A percentile compares a stretch with the other conserved stretches of the same genome.
phyloP scores from a whole-genome alignment of 2,797 vertebrate species.

The Morus bassanus region DNA sequence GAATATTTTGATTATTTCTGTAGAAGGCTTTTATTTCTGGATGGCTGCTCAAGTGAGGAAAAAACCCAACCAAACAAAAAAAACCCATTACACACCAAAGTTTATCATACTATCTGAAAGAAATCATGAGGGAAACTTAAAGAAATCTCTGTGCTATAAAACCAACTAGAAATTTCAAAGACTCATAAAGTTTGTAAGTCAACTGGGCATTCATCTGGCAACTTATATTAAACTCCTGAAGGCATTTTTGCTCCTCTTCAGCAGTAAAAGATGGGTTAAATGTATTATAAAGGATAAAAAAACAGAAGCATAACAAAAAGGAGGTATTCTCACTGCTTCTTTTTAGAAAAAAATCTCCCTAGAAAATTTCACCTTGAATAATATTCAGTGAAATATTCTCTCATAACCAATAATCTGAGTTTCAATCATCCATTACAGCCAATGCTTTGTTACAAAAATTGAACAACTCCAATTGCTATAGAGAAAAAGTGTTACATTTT shows the following conservation, averaged over 20 bases:
- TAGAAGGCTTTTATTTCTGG: conserved; percentile 2
- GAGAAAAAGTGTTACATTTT: not conserved
- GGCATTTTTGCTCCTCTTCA: conserved; percentile 4
- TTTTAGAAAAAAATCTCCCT: not conserved
- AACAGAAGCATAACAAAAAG: not conserved
- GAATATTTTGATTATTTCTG: conserved; percentile 33
- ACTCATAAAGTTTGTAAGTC: conserved; percentile 11
- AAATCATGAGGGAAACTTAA: conserved; percentile 1
- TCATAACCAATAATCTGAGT: not conserved
- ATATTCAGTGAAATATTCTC: not conserved
- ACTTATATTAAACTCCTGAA: conserved; percentile 1
- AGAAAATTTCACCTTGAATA: not conserved
- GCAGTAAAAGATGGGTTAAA: not conserved
- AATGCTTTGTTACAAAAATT: not conserved
- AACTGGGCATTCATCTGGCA: not conserved
- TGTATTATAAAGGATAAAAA: not conserved
- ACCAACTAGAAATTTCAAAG: not conserved
- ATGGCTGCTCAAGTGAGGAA: not conserved
- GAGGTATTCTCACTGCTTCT: not conserved
- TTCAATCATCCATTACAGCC: not conserved
- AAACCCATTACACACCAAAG: not conserved
- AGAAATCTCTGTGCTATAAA: conserved; percentile 27
- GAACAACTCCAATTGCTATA: not conserved
- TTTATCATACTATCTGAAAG: not conserved
- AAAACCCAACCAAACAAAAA: not conserved